These are phyloP conservation scores for Chloroceryle inda DNA, from an alignment of 2,797 vertebrate genomes.

Conservation along the genomic window DNA sequence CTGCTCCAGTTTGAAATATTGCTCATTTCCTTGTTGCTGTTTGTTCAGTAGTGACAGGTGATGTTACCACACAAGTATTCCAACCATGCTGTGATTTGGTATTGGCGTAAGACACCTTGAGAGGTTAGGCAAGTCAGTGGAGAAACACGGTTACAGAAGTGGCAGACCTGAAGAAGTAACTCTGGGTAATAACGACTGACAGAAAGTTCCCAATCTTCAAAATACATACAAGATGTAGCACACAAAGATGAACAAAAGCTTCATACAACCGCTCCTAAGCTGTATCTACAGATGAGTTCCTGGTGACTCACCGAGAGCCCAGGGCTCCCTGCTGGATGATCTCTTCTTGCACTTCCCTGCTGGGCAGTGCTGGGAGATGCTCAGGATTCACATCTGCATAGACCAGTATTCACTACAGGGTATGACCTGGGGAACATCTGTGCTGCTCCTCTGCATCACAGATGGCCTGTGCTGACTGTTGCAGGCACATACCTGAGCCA, in stretches of 20 bases:
- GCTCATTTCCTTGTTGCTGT: background rate
- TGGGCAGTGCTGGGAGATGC: background rate
- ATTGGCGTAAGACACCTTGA: background rate
- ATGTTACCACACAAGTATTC: background rate
- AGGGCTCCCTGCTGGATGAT: background rate
- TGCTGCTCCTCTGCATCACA: background rate
- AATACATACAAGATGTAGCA: background rate
- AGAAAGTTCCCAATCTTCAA: background rate
- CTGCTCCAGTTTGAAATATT: background rate
- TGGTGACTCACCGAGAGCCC: background rate
- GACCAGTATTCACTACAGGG: background rate
- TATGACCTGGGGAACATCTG: background rate
- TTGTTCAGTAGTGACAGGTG: background rate
- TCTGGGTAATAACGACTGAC: background rate
- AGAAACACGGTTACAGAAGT: background rate
- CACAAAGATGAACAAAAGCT: background rate
- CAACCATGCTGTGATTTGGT: background rate
- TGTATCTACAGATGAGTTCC: background rate
- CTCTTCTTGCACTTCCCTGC: background rate
- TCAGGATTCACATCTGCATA: background rate
- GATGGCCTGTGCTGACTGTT: background rate
- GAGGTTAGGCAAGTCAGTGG: background rate
- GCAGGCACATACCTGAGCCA: background rate
- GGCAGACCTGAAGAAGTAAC: background rate
- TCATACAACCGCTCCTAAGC: background rate